Evolutionary conservation across 2,797 vertebrate genomes (phyloP), one percentile per base, ranked within the genome.

Genomic region (Neosilurus hyrtlii): DNA sequence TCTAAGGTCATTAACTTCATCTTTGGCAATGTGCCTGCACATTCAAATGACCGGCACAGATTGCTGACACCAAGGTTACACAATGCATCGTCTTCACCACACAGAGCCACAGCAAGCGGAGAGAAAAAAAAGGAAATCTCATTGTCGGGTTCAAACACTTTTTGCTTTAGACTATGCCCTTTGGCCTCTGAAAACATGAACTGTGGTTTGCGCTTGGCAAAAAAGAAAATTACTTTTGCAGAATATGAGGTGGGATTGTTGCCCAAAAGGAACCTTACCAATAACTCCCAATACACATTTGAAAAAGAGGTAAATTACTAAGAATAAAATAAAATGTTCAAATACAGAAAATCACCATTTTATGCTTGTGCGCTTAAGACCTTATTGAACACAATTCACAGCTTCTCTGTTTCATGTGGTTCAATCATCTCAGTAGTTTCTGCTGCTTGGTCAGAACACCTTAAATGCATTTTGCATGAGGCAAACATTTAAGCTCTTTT

Each of bases 391-490:
- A 24, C n/a, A 52, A 11, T 57, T 30, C 16, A 9, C 8, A 20
- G 24, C 51, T 74, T 35, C 66, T 37, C 30, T 20, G 30, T 10
- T 20, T 18, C 30, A 11, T 67, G 66, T 4, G 9, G 9, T 18
- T 67, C 66, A 22, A 92, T 88, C 91, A 90, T 89, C 90, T 91
- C 88, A 90, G 90, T 89, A 82, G 90, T 91, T 71, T 52, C 68
- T 71, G 22, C 90, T 91, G 91, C 92, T 91, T 91, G 93, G 90
- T 88, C 76, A 87, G 89, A 88, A 89, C 86, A 66, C 89, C 89
- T 86, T 89, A 89, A 92, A 91, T 93, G 92, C 87, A 93, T 94
- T 93, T 93, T 90, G 90, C 92, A 86, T 85, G 85, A 92, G 89
- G 91, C 90, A 92, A 91, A 91, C 84, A 91, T 86, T 43, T 43